Base-by-base conservation (phyloP, 2,113 vertebrate genomes). In the Strigops habroptila region DNA sequence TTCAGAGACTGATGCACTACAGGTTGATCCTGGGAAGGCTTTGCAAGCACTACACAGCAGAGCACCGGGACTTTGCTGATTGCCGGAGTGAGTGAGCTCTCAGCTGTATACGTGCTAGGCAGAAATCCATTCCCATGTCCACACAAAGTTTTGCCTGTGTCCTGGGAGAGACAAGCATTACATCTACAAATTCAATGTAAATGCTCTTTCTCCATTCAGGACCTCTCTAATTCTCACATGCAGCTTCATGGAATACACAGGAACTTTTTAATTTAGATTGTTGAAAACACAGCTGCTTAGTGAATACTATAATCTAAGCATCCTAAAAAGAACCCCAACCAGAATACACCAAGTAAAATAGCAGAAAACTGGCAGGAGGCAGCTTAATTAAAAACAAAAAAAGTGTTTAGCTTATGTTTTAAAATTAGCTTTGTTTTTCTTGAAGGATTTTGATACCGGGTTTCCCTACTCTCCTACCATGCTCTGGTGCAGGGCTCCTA, bases 1-100 rank as follows among this genome's bases (percentile, higher is more conserved):
- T 99, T 95, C 99, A 99, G 98, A 98, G 99, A 14, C 98, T 99
- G 92, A 98, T 99, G 96, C 99, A 99, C 97, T 99, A 99, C 98
- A 99, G 98, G 75, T 96, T 99, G 95, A 98, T 99, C 94, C 98
- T 99, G 92, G 97, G 98, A 55, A 97, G 99, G 25, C 98, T 99
- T 35, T 99, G 99, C 92, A 98, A 94, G 37, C 98, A 98, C 97
- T 98, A 99, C 52, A 59, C 97, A 0, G 97, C 98, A 0, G 97
- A 97, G 19, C 99, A 99, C 97, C 96, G 39, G 0, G 99, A 99
- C 96, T 98, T 98, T 1, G 82, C 98, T 0, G 98, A 99, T 92
- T 99, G 99, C 98, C 97, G 93, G 1, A 98, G 99, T 99, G 88
- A 98, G 98, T 90, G 55, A 88, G 73, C 83, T 0, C 53, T 69